Base-by-base conservation (phyloP, 2,113 vertebrate species). In the Cromileptes altivelis region DNA sequence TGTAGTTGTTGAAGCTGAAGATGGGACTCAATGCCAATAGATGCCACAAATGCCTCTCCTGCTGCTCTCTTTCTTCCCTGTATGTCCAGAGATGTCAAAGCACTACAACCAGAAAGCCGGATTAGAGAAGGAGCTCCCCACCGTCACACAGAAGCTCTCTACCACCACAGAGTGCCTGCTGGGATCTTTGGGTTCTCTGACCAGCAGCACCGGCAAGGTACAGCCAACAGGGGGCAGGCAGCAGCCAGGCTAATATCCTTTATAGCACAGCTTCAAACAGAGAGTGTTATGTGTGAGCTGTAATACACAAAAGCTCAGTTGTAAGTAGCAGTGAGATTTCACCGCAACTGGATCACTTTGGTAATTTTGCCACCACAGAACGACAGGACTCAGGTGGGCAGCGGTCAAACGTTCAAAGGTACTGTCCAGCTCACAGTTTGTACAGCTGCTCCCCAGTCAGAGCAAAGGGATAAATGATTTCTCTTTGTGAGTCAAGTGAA, bases 81-180 rank as follows among this genome's bases (percentile, higher is more conserved):
- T 78, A 15, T 86, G 13, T 75, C 60, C 90, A 99, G 98, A 97
- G 88, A 96, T 98, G 94, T 98, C 96, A 40, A 98, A 97, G 90
- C 97, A 98, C 90, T 99, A 99, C 91, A 98, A 94, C 93, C 97
- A 98, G 85, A 99, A 99, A 94, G 97, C 96, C 67, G 45, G 93
- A 70, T 94, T 99, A 82, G 98, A 99, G 85, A 96, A 97, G 85
- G 97, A 98, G 42, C 92, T 99, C 86, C 97, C 98, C 50, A 98
- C 96, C n/a, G 92, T 96, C 83, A 97, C 98, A 0, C 97, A 99
- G 95, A 99, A 99, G 89, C 96, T 99, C 25, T 80, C 96, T 74
- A 99, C 97, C 86, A 99, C 98, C 42, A 97, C 98, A 50, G 97
- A 99, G 83, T 99, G 98, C 86, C 95, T 99, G 91, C 95, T 99